phyloP scores from a whole-genome alignment of 1,140 invertebrate species.

The Drosophila albomicans region DNA sequence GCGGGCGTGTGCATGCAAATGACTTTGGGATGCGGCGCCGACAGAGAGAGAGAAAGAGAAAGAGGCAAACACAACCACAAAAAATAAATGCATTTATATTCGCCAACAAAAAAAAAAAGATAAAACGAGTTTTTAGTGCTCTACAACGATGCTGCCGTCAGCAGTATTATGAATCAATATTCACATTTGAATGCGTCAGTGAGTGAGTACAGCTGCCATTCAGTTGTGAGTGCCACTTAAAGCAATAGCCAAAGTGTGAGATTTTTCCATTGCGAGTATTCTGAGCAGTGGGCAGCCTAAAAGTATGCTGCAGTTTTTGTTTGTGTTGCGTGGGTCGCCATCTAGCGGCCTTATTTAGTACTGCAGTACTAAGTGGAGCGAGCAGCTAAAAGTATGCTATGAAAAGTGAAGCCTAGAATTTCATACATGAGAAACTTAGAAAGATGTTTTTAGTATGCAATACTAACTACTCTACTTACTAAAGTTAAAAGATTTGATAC shows the following conservation, averaged over 20 bases:
- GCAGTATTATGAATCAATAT: slow-evolving; percentile 19
- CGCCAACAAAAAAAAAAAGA: too few relatives aligned
- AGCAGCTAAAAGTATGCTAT: too few relatives aligned
- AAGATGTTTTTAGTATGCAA: too few relatives aligned
- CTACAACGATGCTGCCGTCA: background rate
- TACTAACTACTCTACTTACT: too few relatives aligned
- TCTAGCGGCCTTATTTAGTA: too few relatives aligned
- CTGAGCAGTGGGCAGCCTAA: background rate
- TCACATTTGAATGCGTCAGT: background rate
- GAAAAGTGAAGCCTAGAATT: too few relatives aligned
- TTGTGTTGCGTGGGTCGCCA: too few relatives aligned
- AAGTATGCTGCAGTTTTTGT: background rate
- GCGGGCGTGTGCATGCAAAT: slow-evolving; percentile 53
- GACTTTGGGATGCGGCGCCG: slow-evolving; percentile 21
- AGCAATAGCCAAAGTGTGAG: too few relatives aligned
- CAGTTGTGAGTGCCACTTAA: too few relatives aligned
- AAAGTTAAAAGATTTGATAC: too few relatives aligned
- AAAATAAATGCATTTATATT: slow-evolving; percentile 1
- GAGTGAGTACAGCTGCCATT: background rate
- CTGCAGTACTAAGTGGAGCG: too few relatives aligned
- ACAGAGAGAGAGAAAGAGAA: background rate
- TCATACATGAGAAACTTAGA: too few relatives aligned
- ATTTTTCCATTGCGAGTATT: background rate
- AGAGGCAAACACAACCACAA: background rate
- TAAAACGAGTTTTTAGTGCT: background rate